phyloP scores from a whole-genome alignment of 2,888 invertebrate species.

The Pristionchus maxplancki region DNA sequence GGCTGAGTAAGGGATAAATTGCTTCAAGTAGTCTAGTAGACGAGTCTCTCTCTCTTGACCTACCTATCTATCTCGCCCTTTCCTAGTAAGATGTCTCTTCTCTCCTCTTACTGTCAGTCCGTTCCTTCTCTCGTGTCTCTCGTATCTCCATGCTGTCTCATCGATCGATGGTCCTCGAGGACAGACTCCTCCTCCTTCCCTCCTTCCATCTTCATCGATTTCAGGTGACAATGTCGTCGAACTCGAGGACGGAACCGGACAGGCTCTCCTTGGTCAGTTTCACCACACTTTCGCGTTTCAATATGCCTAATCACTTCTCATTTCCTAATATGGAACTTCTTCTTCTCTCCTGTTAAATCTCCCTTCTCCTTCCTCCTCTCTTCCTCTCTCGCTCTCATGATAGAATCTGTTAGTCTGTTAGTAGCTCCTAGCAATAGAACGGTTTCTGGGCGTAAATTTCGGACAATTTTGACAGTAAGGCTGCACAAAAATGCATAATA shows the following conservation, averaged over 20 bases:
- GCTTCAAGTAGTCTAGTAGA: background rate
- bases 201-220: slow-evolving; percentile 54
- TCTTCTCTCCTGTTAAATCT: slow-evolving; percentile 1
- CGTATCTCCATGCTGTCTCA: background rate
- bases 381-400: slow-evolving; percentile 15
- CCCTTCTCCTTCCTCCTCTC: background rate
- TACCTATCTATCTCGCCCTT: slow-evolving; percentile 20
- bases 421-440: background rate
- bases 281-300: background rate
- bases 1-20: background rate
- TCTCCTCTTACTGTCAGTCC: background rate
- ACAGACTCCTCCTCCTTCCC: slow-evolving; percentile 43
- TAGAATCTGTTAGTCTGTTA: slow-evolving; percentile 39
- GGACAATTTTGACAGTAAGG: slow-evolving; percentile 7
- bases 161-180: slow-evolving; percentile 4
- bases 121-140: slow-evolving; percentile 45
- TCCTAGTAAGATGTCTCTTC: background rate
- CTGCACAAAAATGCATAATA: slow-evolving; percentile 35
- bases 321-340: background rate
- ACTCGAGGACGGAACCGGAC: slow-evolving; percentile 74
- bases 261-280: slow-evolving; percentile 72
- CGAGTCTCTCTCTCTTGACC: slow-evolving; percentile 14
- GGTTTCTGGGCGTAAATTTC: background rate
- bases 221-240: slow-evolving; percentile 65
- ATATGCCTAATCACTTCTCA: background rate